phyloP scores from a whole-genome alignment of 2,113 vertebrate genomes.

The Eudorcas thomsonii region DNA sequence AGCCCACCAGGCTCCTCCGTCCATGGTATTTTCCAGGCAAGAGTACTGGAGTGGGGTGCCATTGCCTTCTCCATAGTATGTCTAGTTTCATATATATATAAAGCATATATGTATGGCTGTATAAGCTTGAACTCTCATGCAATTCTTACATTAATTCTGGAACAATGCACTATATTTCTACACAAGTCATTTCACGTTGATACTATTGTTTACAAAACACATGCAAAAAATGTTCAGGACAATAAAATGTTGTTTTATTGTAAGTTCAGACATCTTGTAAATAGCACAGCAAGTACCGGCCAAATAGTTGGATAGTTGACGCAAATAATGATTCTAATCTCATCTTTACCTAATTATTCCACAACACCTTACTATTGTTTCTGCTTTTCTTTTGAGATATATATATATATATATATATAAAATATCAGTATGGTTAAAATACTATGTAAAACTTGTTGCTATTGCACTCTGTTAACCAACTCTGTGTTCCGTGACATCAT shows the following conservation, averaged over 20 bases:
- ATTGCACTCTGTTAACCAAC: not conserved
- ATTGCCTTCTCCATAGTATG: too few species aligned
- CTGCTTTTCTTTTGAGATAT: not conserved
- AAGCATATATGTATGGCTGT: not conserved
- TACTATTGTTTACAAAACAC: not conserved
- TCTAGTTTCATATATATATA: not conserved
- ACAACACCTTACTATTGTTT: not conserved
- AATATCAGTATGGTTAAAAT: not conserved
- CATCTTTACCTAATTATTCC: not conserved
- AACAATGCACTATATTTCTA: not conserved
- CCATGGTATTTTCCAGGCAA: too few species aligned
- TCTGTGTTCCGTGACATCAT: not conserved
- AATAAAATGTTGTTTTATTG: not conserved
- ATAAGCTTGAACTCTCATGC: not conserved
- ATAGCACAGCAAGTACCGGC: not conserved
- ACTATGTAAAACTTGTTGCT: not conserved
- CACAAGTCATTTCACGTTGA: not conserved
- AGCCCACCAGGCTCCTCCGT: too few species aligned
- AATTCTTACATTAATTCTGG: not conserved
- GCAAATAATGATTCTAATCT: not conserved
- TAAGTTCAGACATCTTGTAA: not conserved
- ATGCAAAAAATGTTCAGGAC: not conserved
- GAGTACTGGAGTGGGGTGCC: too few species aligned
- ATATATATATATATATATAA: too few species aligned
- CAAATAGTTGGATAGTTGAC: not conserved